Percentiles rank a stretch among this genome's conserved stretches.
These are phyloP conservation scores for Macrosoma leucophasiata DNA, from an alignment of 2,888 invertebrate genomes.

Conservation along the genomic window DNA sequence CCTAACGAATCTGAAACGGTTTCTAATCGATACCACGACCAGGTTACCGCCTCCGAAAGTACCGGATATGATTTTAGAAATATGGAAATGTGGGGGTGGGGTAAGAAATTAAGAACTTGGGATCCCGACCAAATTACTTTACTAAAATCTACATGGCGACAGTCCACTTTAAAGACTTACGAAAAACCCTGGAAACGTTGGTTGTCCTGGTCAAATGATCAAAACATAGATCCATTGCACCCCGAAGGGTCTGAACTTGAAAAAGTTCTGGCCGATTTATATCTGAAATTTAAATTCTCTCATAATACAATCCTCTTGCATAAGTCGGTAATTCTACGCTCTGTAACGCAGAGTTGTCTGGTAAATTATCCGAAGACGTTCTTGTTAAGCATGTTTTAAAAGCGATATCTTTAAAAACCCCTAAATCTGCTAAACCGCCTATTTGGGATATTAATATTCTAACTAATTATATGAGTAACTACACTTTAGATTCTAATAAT, in stretches of 20 bases:
- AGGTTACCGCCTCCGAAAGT: conserved; percentile 18
- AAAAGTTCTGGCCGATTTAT: conserved; percentile 11
- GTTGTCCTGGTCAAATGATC: conserved; percentile 5
- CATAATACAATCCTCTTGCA: conserved; percentile 15
- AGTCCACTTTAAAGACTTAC: too few relatives aligned
- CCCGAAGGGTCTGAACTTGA: conserved; percentile 4
- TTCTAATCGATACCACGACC: too few relatives aligned
- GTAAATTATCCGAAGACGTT: conserved; percentile 11
- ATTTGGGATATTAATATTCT: conserved; percentile 12
- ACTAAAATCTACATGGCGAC: too few relatives aligned
- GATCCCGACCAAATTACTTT: too few relatives aligned
- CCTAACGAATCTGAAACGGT: conserved; percentile 2
- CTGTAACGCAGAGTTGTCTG: conserved; percentile 11
- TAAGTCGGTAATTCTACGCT: conserved; percentile 18
- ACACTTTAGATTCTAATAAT: conserved; percentile 1
- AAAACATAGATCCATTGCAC: conserved; percentile 1
- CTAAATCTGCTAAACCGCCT: conserved; percentile 6
- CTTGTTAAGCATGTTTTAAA: conserved; percentile 16
- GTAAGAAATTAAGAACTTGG: not conserved
- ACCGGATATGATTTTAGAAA: conserved; percentile 20
- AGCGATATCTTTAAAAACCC: conserved; percentile 12
- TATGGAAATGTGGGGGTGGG: conserved; percentile 27
- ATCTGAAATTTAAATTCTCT: conserved; percentile 12
- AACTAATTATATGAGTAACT: not conserved
- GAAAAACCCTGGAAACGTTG: too few relatives aligned